phyloP scores from a whole-genome alignment of 1,140 invertebrate genomes.

The Bombus breviceps region DNA sequence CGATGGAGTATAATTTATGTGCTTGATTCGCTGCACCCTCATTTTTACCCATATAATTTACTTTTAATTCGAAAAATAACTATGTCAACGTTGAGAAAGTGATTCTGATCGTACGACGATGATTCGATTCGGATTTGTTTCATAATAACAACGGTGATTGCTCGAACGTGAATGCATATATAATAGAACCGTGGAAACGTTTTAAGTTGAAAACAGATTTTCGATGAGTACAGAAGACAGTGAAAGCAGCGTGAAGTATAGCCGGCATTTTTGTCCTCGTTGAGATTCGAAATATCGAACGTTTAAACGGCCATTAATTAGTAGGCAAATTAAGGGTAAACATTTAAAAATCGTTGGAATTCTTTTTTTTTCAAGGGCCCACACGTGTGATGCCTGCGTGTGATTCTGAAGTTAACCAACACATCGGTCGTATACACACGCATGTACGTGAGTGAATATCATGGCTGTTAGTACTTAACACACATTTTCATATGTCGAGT shows the following conservation, averaged over 20 bases:
- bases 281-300: background rate
- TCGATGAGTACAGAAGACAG: background rate
- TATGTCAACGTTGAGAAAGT: no score
- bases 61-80: no score
- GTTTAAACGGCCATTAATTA: slow-evolving; percentile 51
- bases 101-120: no score
- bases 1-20: background rate
- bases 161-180: no score
- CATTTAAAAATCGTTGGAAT: slow-evolving; percentile 46
- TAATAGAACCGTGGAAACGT: background rate
- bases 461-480: slow-evolving; percentile 52
- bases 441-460: background rate
- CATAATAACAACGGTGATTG: no score
- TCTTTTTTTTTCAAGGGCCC: slow-evolving; percentile 1
- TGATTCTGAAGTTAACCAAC: slow-evolving; percentile 2
- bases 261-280: background rate
- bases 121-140: no score
- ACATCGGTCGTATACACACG: background rate
- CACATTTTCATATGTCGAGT: slow-evolving; percentile 56
- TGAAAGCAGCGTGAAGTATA: background rate
- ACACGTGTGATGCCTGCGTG: slow-evolving; percentile 19
- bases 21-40: no score
- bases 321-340: slow-evolving; percentile 37
- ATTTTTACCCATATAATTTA: background rate
- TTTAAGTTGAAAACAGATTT: background rate